A percentile compares a stretch with the other conserved stretches of the same genome.
Evolutionary conservation across 2,888 invertebrate genomes (phyloP).

Genomic region (Malthinus flaveolus): DNA sequence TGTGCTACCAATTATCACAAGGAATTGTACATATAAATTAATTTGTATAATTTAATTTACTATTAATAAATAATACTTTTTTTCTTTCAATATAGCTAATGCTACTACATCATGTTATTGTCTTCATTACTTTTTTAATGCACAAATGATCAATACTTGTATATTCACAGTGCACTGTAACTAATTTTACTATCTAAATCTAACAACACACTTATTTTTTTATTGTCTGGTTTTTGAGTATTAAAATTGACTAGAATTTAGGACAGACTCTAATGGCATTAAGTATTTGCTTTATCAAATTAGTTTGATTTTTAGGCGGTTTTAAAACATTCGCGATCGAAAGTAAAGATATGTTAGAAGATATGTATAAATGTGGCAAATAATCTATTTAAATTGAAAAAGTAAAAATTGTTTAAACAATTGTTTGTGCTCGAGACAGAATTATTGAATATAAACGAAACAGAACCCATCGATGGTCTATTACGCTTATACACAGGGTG

Average conservation of each 20-base stretch:
- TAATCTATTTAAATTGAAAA: neutral
- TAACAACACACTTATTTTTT: slow-evolving; percentile 20
- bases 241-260: slow-evolving; percentile 35
- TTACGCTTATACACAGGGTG: too few species aligned
- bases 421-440: too few species aligned
- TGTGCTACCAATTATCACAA: slow-evolving; percentile 7
- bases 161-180: slow-evolving; percentile 5
- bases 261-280: slow-evolving; percentile 35
- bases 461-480: too few species aligned
- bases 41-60: neutral
- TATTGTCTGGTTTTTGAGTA: slow-evolving; percentile 33
- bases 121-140: slow-evolving; percentile 8
- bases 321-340: too few species aligned
- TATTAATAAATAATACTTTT: neutral
- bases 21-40: slow-evolving; percentile 2
- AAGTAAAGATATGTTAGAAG: slow-evolving; percentile 17
- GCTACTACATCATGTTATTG: slow-evolving; percentile 8
- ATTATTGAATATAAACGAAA: too few species aligned
- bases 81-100: neutral
- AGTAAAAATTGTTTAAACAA: too few species aligned
- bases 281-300: slow-evolving; percentile 11
- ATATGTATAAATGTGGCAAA: neutral
- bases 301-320: slow-evolving; percentile 6
- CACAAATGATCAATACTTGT: slow-evolving; percentile 8
- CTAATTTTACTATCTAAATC: slow-evolving; percentile 16